These are phyloP conservation scores for Mythimna impura DNA, from an alignment of 2,888 invertebrate genomes.

Conservation along the genomic window DNA sequence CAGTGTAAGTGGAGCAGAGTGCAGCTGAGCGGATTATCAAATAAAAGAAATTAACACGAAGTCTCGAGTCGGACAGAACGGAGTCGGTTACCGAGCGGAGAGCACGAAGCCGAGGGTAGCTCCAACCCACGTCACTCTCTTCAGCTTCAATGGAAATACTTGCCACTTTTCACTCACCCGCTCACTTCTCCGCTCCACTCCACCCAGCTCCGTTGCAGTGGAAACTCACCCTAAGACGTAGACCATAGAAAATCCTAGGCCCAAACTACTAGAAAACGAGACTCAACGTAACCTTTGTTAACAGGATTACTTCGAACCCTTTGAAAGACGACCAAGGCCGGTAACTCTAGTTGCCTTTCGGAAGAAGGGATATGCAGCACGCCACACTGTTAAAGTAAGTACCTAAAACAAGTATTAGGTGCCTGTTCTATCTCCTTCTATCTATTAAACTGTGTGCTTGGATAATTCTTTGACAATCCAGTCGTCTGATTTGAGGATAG, in stretches of 20 bases:
- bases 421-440: too few species aligned
- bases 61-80: too few species aligned
- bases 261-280: background rate
- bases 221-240: background rate
- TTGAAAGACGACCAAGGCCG: constrained; percentile 78
- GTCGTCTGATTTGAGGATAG: background rate
- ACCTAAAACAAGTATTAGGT: background rate
- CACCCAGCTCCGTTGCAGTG: too few species aligned
- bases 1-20: too few species aligned
- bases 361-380: constrained; percentile 73
- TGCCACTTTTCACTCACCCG: too few species aligned
- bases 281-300: constrained; percentile 14
- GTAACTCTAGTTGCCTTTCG: constrained; percentile 79
- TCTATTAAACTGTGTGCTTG: background rate
- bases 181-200: too few species aligned
- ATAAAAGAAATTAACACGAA: too few species aligned
- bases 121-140: too few species aligned
- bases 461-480: background rate
- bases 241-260: background rate
- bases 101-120: too few species aligned
- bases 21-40: too few species aligned
- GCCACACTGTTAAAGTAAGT: constrained; percentile 65
- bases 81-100: too few species aligned
- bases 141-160: too few species aligned
- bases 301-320: constrained; percentile 81